Evolutionary conservation across 2,113 vertebrate species (phyloP).

Genomic region (Zeus faber): DNA sequence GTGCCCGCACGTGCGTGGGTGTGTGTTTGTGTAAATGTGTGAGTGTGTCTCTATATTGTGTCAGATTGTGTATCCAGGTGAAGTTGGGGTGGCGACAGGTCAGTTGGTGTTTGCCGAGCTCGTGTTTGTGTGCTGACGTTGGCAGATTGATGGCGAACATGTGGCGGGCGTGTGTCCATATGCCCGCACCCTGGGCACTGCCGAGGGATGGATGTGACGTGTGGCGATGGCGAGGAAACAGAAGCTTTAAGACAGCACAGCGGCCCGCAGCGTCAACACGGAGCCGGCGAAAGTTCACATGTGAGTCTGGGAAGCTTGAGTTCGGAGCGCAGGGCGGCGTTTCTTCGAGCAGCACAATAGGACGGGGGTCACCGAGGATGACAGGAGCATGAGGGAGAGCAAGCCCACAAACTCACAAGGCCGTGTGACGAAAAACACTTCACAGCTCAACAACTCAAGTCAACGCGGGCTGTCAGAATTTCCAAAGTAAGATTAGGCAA

Average conservation of each 20-base stretch:
- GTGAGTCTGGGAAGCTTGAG: not conserved
- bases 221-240: slow-evolving; percentile 13
- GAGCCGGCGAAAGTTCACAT: not conserved
- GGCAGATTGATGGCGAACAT: slow-evolving; percentile 40
- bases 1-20: not conserved
- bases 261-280: not conserved
- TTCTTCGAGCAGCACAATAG: too few species aligned
- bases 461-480: too few species aligned
- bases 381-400: too few species aligned
- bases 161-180: slow-evolving; percentile 3
- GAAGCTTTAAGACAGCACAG: not conserved
- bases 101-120: slow-evolving; percentile 40
- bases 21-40: slow-evolving; percentile 10
- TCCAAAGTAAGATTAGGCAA: too few species aligned
- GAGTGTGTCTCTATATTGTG: slow-evolving; percentile 31
- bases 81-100: slow-evolving; percentile 43
- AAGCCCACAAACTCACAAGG: too few species aligned
- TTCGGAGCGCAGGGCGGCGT: not conserved
- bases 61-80: slow-evolving; percentile 45
- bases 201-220: slow-evolving; percentile 36
- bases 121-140: slow-evolving; percentile 34
- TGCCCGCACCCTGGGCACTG: slow-evolving; percentile 42
- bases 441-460: too few species aligned
- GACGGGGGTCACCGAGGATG: not conserved
- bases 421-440: too few species aligned